Conservation (phyloP, 2,888 invertebrate species). For the Tanytarsus gracilentus region DNA sequence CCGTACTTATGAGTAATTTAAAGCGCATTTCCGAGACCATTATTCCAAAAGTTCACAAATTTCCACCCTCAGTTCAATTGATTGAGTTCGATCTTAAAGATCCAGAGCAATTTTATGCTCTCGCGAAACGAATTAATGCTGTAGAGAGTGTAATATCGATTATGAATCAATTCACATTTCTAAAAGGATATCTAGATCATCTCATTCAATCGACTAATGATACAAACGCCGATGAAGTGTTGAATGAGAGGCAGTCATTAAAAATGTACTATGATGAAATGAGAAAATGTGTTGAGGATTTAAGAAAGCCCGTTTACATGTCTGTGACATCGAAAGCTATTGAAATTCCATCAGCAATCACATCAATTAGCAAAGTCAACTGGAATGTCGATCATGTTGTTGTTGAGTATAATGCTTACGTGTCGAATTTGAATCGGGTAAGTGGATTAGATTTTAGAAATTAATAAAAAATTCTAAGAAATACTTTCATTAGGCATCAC, state of each 20-base stretch:
- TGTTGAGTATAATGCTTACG: constrained; percentile 86
- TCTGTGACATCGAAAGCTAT: constrained; percentile 72
- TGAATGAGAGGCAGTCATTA: constrained; percentile 55
- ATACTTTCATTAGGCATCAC: constrained; percentile 50
- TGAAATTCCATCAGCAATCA: constrained; percentile 64
- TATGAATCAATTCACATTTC: constrained; percentile 72
- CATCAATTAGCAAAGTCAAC: constrained; percentile 84
- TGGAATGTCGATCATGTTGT: constrained; percentile 95
- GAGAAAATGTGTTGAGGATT: constrained; percentile 59
- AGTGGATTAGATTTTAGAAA: no score
- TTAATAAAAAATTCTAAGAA: no score
- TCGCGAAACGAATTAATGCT: constrained; percentile 79
- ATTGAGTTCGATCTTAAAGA: constrained; percentile 57
- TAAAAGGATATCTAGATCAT: constrained; percentile 78
- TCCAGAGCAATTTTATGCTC: constrained; percentile 67
- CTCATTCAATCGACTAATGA: constrained; percentile 54
- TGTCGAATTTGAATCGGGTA: constrained; percentile 63
- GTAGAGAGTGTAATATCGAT: constrained; percentile 89
- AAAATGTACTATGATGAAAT: constrained; percentile 68
- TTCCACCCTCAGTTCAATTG: constrained; percentile 40
- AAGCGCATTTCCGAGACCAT: constrained; percentile 70
- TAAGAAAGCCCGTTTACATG: constrained; percentile 80
- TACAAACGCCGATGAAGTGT: not conserved
- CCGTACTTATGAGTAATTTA: constrained; percentile 63
- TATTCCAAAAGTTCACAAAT: constrained; percentile 42